Percentiles rank a stretch among this genome's conserved stretches.
phyloP scores from a whole-genome alignment of 2,797 vertebrate species.

The Selene dorsalis region DNA sequence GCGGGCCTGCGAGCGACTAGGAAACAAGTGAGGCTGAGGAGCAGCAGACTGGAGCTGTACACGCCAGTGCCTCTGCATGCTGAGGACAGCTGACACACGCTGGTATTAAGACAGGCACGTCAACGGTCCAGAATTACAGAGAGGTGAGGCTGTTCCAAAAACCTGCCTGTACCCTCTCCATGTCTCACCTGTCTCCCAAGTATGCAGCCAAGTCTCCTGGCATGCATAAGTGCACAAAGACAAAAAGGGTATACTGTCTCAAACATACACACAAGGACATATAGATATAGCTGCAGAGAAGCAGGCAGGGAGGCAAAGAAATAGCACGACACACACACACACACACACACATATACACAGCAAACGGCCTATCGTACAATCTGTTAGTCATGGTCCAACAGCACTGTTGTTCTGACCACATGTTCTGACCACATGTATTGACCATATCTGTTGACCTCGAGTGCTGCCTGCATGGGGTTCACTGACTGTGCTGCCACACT shows the following conservation, averaged over 20 bases:
- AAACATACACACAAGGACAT: slow-evolving; percentile 30
- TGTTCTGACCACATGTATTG: slow-evolving; percentile 79
- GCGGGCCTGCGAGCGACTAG: slow-evolving; percentile 63
- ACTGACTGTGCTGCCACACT: slow-evolving; percentile 73
- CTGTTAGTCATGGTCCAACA: slow-evolving; percentile 70
- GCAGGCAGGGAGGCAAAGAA: slow-evolving; percentile 8
- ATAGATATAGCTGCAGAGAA: slow-evolving; percentile 14
- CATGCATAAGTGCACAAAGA: slow-evolving; percentile 60
- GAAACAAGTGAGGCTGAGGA: slow-evolving; percentile 65
- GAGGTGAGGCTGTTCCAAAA: slow-evolving; percentile 70
- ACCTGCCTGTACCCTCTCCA: slow-evolving; percentile 73
- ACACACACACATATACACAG: neutral
- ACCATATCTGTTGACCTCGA: slow-evolving; percentile 80
- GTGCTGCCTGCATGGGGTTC: slow-evolving; percentile 69
- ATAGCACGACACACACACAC: neutral
- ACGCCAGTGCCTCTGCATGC: slow-evolving; percentile 83
- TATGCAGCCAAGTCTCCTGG: slow-evolving; percentile 72
- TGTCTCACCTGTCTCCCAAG: slow-evolving; percentile 82
- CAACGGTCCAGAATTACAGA: slow-evolving; percentile 75
- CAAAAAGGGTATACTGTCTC: slow-evolving; percentile 56
- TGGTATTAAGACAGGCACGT: slow-evolving; percentile 83
- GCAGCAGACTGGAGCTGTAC: slow-evolving; percentile 86
- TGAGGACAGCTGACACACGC: slow-evolving; percentile 86
- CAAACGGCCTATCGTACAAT: slow-evolving; percentile 39
- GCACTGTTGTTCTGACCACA: slow-evolving; percentile 77